Conservation (phyloP, 2,113 vertebrate genomes). For the Oreocharis arfaki region DNA sequence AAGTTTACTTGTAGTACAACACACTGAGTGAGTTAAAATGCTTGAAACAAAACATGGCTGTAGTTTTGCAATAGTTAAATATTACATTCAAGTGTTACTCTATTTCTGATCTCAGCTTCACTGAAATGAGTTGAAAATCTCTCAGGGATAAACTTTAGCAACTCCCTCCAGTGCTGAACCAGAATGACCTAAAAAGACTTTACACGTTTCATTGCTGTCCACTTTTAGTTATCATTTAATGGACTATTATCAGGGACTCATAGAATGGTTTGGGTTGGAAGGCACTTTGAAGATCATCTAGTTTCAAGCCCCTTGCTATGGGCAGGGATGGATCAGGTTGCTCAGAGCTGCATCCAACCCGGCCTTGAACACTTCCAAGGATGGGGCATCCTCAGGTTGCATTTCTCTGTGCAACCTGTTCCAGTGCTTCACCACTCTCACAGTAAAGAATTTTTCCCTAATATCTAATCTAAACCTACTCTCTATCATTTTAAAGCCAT, state of each 20-base stretch:
- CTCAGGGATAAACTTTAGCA: neutral
- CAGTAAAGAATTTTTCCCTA: neutral
- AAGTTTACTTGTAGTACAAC: neutral
- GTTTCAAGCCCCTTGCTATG: neutral
- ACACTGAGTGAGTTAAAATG: neutral
- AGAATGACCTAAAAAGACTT: neutral
- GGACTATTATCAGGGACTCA: neutral
- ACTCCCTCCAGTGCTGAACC: neutral
- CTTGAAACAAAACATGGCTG: neutral
- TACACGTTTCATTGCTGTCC: neutral
- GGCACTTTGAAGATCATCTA: neutral
- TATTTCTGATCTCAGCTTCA: neutral
- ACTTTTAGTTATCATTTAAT: neutral
- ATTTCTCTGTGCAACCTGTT: neutral
- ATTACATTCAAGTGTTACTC: neutral
- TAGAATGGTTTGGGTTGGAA: neutral
- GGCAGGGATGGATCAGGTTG: neutral
- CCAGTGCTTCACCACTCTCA: neutral
- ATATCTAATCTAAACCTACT: neutral
- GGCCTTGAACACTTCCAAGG: neutral
- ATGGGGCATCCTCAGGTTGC: neutral
- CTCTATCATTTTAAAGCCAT: neutral
- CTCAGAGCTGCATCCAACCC: neutral
- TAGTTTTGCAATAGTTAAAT: neutral
- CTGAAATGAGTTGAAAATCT: neutral